Evolutionary conservation across 2,113 vertebrate species (phyloP).

Genomic region (Aegotheles bennettii): DNA sequence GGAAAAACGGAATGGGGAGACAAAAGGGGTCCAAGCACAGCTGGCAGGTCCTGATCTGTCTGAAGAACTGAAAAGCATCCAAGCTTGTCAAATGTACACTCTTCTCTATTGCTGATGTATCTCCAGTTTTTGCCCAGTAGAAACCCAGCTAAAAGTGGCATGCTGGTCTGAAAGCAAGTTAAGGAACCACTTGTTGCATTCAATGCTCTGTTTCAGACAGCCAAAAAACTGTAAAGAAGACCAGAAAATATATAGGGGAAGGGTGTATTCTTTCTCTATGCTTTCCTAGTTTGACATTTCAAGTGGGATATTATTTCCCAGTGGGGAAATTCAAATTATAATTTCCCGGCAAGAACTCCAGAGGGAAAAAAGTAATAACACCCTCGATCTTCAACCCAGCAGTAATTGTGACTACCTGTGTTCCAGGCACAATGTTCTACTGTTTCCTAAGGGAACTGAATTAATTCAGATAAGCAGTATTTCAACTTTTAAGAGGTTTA

Average conservation of each 20-base stretch:
- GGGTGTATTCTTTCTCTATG: not conserved
- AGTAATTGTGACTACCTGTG: not conserved
- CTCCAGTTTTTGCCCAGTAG: not conserved
- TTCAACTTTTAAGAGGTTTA: not conserved
- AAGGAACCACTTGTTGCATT: not conserved
- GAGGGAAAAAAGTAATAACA: not conserved
- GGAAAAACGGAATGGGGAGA: not conserved
- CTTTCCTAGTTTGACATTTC: not conserved
- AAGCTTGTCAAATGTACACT: not conserved
- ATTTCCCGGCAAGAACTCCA: not conserved
- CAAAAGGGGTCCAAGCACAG: rapidly evolving
- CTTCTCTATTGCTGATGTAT: not conserved
- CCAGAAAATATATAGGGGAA: not conserved
- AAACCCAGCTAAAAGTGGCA: not conserved
- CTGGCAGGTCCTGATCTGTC: not conserved
- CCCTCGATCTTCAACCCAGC: not conserved
- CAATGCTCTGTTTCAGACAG: not conserved
- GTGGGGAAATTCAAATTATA: not conserved
- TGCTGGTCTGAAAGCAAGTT: not conserved
- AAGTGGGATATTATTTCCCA: not conserved
- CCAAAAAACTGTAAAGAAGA: not conserved
- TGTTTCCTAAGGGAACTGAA: not conserved
- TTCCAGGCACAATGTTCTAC: not conserved
- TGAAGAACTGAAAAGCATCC: not conserved
- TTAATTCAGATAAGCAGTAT: not conserved